Conservation (phyloP, 2,113 vertebrate genomes). For the Copsychus sechellarum region DNA sequence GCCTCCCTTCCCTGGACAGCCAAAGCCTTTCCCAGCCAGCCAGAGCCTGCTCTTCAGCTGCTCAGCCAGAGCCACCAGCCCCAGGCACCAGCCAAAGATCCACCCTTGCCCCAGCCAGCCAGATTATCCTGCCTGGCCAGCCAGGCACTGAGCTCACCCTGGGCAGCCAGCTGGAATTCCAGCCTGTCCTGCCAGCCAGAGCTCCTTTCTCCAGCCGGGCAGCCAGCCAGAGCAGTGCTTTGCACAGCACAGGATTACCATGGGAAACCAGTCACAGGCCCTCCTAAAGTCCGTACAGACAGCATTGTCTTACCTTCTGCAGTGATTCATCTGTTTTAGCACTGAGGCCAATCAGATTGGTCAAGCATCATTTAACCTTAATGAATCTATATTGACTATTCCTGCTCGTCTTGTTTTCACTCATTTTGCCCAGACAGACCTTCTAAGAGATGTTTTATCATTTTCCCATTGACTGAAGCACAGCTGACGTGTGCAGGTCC, state of each 20-base stretch:
- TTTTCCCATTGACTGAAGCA: not conserved
- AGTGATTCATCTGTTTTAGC: not conserved
- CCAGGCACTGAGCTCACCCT: not conserved
- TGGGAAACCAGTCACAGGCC: not conserved
- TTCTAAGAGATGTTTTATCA: not conserved
- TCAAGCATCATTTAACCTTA: slow-evolving; percentile 9
- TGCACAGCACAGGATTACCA: not conserved
- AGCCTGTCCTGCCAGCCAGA: not conserved
- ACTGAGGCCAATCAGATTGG: not conserved
- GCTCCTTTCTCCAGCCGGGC: not conserved
- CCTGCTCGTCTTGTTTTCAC: not conserved
- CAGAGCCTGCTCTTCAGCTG: not conserved
- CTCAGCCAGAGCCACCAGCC: not conserved
- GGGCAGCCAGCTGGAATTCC: not conserved
- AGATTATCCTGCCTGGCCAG: not conserved
- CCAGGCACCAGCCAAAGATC: not conserved
- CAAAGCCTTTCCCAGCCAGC: not conserved
- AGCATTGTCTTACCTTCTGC: not conserved
- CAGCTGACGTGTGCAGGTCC: not conserved
- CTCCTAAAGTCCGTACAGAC: not conserved
- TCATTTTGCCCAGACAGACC: not conserved
- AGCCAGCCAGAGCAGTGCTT: not conserved
- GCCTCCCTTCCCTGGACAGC: no score
- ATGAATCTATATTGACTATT: not conserved
- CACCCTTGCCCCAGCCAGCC: not conserved